Conservation (phyloP, 1,140 invertebrate genomes). For the Diorhabda carinulata region DNA sequence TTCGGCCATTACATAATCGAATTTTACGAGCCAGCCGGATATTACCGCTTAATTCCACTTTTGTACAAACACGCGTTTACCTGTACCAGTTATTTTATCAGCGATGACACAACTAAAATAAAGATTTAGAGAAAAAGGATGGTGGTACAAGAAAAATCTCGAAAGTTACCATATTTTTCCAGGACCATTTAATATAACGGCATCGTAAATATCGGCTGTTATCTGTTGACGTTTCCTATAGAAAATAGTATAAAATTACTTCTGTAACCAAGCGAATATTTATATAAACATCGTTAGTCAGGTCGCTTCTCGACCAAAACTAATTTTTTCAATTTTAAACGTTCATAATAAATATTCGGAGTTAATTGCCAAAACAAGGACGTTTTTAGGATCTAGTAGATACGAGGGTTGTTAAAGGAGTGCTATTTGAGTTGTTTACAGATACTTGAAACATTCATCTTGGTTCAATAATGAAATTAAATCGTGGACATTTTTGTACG, state of each 20-base stretch:
- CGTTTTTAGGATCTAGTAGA: no score
- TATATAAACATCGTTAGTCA: not conserved
- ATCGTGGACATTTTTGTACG: no score
- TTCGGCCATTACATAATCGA: no score
- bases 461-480: no score
- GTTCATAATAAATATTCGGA: not conserved
- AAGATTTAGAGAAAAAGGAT: not conserved
- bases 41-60: not conserved
- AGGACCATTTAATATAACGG: slow-evolving; percentile 9
- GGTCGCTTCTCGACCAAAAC: not conserved
- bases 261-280: slow-evolving; percentile 5
- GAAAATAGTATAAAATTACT: slow-evolving; percentile 14
- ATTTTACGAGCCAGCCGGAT: no score
- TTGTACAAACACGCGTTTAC: not conserved
- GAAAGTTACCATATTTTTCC: slow-evolving; percentile 9
- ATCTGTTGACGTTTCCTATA: slow-evolving; percentile 15
- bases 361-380: no score
- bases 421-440: no score
- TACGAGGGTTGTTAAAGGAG: no score
- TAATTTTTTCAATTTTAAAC: not conserved
- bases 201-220: slow-evolving; percentile 6
- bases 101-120: not conserved
- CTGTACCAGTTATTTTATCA: not conserved
- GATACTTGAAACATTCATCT: no score
- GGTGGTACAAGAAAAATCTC: not conserved